A percentile compares a stretch with the other conserved stretches of the same genome.
phyloP scores from a whole-genome alignment of 2,888 invertebrate genomes.

The Myathropa florea region DNA sequence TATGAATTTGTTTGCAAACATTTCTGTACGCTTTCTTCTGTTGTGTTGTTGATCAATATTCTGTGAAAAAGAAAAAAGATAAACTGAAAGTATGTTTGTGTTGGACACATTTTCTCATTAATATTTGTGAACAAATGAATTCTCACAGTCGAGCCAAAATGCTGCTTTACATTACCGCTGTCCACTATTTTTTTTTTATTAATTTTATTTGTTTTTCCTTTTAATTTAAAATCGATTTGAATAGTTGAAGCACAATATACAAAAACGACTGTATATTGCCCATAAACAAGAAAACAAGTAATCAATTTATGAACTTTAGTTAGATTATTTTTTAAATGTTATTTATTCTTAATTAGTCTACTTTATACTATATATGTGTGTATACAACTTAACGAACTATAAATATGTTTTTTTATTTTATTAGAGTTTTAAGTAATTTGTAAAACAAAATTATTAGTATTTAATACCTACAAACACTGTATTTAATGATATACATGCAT shows the following conservation, averaged over 20 bases:
- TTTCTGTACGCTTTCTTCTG: slow-evolving; percentile 1
- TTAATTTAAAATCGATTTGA: slow-evolving; percentile 16
- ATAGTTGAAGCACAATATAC: slow-evolving; percentile 40
- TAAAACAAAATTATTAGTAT: slow-evolving; percentile 42
- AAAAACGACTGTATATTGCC: slow-evolving; percentile 44
- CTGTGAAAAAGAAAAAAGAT: slow-evolving; percentile 1
- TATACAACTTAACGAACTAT: slow-evolving; percentile 1
- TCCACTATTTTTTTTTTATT: slow-evolving; percentile 5
- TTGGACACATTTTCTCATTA: slow-evolving; percentile 1
- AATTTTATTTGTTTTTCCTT: neutral
- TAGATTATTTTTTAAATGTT: slow-evolving; percentile 60
- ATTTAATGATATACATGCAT: slow-evolving; percentile 8
- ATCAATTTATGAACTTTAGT: slow-evolving; percentile 6
- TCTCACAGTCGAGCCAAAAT: slow-evolving; percentile 41
- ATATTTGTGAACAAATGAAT: slow-evolving; percentile 7
- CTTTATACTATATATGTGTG: neutral
- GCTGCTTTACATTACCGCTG: slow-evolving; percentile 31
- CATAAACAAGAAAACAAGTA: slow-evolving; percentile 6
- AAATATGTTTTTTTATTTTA: slow-evolving; percentile 42
- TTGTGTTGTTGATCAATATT: slow-evolving; percentile 63
- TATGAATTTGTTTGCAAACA: neutral
- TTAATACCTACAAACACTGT: slow-evolving; percentile 42
- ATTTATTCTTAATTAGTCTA: slow-evolving; percentile 64
- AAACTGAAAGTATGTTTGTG: slow-evolving; percentile 5
- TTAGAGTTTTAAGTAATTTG: slow-evolving; percentile 13